phyloP scores from a whole-genome alignment of 2,888 invertebrate species.

The Yponomeuta cagnagella region DNA sequence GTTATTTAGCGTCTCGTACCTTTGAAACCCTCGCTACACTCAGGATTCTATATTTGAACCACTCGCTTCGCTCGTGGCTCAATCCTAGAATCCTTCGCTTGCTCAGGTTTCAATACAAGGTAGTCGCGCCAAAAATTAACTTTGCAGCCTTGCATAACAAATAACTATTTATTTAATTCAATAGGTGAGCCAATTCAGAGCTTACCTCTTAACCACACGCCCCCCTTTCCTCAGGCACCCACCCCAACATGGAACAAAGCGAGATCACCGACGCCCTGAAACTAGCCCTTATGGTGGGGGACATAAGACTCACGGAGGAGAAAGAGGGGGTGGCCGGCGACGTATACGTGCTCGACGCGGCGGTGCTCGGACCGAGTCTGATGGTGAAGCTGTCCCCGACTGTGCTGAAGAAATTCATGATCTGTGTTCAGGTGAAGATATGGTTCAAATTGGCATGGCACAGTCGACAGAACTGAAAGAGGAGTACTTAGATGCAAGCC shows the following conservation, averaged over 20 bases:
- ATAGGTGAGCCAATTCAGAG: too few species aligned
- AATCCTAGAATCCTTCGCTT: too few species aligned
- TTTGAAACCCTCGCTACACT: too few species aligned
- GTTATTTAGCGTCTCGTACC: too few species aligned
- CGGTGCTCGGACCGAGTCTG: constrained; percentile 83
- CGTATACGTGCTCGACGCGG: constrained; percentile 86
- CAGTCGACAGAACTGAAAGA: too few species aligned
- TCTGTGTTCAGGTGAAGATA: constrained; percentile 80
- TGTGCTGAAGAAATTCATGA: constrained; percentile 87
- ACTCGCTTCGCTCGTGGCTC: too few species aligned
- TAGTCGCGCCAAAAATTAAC: too few species aligned
- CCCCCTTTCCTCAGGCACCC: constrained; percentile 57
- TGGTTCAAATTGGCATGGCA: not conserved
- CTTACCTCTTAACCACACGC: not conserved
- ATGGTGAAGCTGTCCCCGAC: constrained; percentile 87
- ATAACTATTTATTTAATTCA: too few species aligned
- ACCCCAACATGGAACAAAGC: constrained; percentile 79
- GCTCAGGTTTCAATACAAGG: too few species aligned
- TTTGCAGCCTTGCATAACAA: too few species aligned
- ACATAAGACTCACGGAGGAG: constrained; percentile 85
- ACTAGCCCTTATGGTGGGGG: constrained; percentile 89
- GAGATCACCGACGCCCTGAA: constrained; percentile 86
- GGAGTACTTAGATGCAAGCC: too few species aligned
- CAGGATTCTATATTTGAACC: too few species aligned
- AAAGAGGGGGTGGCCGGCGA: constrained; percentile 88